phyloP scores from a whole-genome alignment of 1,140 invertebrate genomes.

The Lepidurus couesii region DNA sequence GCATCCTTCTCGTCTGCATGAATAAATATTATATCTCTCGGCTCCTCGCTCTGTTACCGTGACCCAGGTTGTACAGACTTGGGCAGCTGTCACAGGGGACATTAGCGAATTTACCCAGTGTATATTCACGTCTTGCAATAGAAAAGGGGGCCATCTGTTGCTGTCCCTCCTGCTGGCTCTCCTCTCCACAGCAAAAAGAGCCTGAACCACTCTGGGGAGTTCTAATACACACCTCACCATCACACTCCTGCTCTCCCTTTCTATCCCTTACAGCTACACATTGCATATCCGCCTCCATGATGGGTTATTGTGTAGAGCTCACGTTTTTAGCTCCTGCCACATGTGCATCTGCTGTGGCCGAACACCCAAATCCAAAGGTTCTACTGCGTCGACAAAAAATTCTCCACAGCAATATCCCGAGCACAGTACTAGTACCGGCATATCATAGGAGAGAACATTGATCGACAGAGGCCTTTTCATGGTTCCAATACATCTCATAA shows the following conservation, averaged over 20 bases:
- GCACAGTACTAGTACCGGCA: not conserved
- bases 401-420: slow-evolving; percentile 2
- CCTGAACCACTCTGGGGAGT: slow-evolving; percentile 9
- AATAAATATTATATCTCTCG: no score
- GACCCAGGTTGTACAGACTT: slow-evolving; percentile 8
- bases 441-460: not conserved
- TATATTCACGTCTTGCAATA: slow-evolving; percentile 6
- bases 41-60: not conserved
- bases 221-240: slow-evolving; percentile 3
- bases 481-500: not conserved
- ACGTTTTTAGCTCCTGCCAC: not conserved
- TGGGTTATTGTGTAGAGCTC: slow-evolving; percentile 2
- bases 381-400: not conserved
- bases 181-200: not conserved
- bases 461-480: not conserved
- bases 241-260: not conserved
- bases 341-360: not conserved
- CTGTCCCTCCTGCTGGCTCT: slow-evolving; percentile 12
- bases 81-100: slow-evolving; percentile 7
- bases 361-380: not conserved
- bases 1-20: no score
- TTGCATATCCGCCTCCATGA: not conserved
- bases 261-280: not conserved
- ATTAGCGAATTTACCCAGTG: slow-evolving; percentile 9
- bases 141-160: slow-evolving; percentile 14